Conservation (phyloP, 2,888 invertebrate genomes). For the Cryptocephalus moraei region DNA sequence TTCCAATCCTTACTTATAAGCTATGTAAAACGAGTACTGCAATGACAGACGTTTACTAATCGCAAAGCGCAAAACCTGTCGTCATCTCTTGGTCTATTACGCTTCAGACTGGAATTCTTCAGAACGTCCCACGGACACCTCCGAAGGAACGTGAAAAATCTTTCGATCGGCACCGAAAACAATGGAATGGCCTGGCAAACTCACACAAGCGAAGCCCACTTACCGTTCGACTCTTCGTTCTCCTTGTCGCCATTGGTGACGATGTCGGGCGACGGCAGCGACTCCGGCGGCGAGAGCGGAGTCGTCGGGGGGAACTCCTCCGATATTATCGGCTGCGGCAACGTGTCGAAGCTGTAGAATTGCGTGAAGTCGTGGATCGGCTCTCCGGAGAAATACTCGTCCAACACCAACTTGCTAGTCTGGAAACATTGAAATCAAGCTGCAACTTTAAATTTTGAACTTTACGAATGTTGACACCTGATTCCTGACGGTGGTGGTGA, state of each 20-base stretch:
- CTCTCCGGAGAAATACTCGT: slow-evolving; percentile 63
- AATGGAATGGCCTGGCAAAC: slow-evolving; percentile 4
- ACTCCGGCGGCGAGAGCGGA: slow-evolving; percentile 31
- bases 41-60: no score
- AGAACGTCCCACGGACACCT: no score
- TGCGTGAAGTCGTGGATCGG: slow-evolving; percentile 35
- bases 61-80: no score
- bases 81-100: no score
- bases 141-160: no score
- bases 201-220: neutral
- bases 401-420: slow-evolving; percentile 80
- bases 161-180: neutral
- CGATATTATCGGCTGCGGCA: slow-evolving; percentile 30
- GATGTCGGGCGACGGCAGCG: slow-evolving; percentile 27
- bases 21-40: no score
- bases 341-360: slow-evolving; percentile 37
- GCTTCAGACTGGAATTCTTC: no score
- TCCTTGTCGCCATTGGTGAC: slow-evolving; percentile 18
- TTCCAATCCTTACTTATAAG: no score
- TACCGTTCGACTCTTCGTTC: slow-evolving; percentile 1
- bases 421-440: no score
- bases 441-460: no score
- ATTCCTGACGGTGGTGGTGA: no score
- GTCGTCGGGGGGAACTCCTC: slow-evolving; percentile 21
- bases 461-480: no score